Evolutionary conservation across 53 echinoderm and acorn worm genomes (phyloP), one percentile per base, ranked within the genome.

Genomic region (Zoroaster sp.): DNA sequence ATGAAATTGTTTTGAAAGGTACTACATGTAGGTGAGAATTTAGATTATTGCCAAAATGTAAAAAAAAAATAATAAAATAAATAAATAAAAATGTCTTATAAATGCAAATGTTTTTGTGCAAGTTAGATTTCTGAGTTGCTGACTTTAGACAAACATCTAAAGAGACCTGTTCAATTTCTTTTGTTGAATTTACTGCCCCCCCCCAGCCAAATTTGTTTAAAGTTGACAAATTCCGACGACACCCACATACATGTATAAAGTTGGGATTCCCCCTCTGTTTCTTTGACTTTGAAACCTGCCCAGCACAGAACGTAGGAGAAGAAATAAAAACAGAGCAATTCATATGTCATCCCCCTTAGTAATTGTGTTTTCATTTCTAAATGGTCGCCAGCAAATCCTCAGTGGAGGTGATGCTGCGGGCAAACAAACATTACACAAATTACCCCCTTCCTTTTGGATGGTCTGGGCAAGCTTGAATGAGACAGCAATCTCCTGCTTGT

Each of bases 331-430:
- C 66, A 66, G 41, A 82, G 42, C 82, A 82, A 67, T 82, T 82
- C 82, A 66, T 82, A 82, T 67, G 68, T 82, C 82, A 82, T 66
- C 82, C 67, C 82, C 68, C 68, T 68, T 82, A 82, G 82, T 82
- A 82, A 82, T 82, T 82, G 82, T 82, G 82, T 66, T 82, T 82
- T 82, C 82, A 82, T 82, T 82, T 82, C 82, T 82, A 82, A 82
- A 82, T 68, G 66, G 82, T 82, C 82, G 68, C 43, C 82, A 40
- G 68, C 66, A 32, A 42, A 82, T 82, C 82, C 82, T 82, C 82
- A 0, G 34, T 9, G 68, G 82, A 67, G 44, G 1, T 42, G 42
- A 44, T 8, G 66, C 82, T 66, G 1, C 43, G 31, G 82, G 82
- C 68, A 68, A 42, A 66, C 82, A 82, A 82, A 82, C 82, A 82